A percentile compares a stretch with the other conserved stretches of the same genome.
These are phyloP conservation scores for Volucella bombylans DNA, from an alignment of 2,888 invertebrate species.

Conservation along the genomic window DNA sequence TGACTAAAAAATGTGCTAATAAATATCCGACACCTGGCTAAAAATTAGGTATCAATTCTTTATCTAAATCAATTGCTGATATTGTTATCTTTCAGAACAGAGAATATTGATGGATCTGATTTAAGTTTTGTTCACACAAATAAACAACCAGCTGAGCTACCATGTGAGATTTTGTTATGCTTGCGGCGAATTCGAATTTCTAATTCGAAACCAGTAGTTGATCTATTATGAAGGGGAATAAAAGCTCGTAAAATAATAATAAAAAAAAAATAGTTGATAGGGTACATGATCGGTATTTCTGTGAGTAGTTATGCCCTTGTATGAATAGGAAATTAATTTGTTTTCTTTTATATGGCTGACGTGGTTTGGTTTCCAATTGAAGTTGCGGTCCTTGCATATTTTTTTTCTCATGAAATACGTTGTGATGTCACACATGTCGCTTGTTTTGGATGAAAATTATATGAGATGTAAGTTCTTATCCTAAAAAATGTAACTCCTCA, in stretches of 20 bases:
- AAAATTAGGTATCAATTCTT: slow-evolving; percentile 19
- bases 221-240: neutral
- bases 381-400: too few relatives aligned
- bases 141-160: slow-evolving; percentile 21
- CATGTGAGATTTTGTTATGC: slow-evolving; percentile 27
- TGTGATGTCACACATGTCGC: too few relatives aligned
- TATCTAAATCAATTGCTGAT: slow-evolving; percentile 5
- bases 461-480: too few relatives aligned
- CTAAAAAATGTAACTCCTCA: too few relatives aligned
- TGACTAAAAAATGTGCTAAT: neutral
- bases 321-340: too few relatives aligned
- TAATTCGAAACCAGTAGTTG: slow-evolving; percentile 29
- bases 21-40: slow-evolving; percentile 6
- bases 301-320: too few relatives aligned
- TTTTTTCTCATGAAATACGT: too few relatives aligned
- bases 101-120: neutral
- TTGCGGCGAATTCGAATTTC: slow-evolving; percentile 17
- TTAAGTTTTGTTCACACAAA: slow-evolving; percentile 3
- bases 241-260: slow-evolving; percentile 22
- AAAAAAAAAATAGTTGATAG: too few relatives aligned
- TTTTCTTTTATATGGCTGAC: too few relatives aligned
- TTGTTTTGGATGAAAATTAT: too few relatives aligned
- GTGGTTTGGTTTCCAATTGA: too few relatives aligned
- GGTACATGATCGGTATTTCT: too few relatives aligned
- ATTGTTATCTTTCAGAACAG: slow-evolving; percentile 25